These are phyloP conservation scores for Drosophila fungiperda DNA, from an alignment of 2,888 invertebrate genomes.

Conservation along the genomic window DNA sequence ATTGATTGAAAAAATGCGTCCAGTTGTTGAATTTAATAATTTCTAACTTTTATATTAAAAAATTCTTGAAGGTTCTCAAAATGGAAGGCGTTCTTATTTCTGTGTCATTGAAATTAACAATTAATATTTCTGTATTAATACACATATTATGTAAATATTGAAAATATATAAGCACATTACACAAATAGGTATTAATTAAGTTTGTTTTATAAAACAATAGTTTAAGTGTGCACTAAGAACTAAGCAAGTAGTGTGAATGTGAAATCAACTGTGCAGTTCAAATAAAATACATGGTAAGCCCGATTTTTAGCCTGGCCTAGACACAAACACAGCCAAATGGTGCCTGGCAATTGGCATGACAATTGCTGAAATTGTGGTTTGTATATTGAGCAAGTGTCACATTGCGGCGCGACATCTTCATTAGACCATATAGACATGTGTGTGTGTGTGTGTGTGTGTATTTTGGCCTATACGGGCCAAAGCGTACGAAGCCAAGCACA, in stretches of 20 bases:
- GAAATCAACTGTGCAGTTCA: background rate
- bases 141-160: background rate
- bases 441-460: background rate
- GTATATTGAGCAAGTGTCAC: slow-evolving; percentile 49
- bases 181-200: background rate
- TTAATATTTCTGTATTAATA: background rate
- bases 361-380: slow-evolving; percentile 37
- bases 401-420: slow-evolving; percentile 63
- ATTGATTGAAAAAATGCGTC: background rate
- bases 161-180: background rate
- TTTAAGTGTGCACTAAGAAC: background rate
- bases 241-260: background rate
- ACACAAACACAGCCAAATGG: background rate
- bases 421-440: slow-evolving; percentile 34
- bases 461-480: slow-evolving; percentile 19
- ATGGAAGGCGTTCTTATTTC: background rate
- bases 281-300: background rate
- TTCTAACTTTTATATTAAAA: background rate
- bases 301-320: slow-evolving; percentile 8
- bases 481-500: slow-evolving; percentile 62
- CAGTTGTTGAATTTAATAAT: background rate
- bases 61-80: background rate
- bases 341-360: slow-evolving; percentile 41
- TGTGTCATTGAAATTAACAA: background rate
- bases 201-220: background rate